Evolutionary conservation across 2,797 vertebrate species (phyloP), one percentile per base, ranked within the genome.

Genomic region (Peromyscus attwateri): DNA sequence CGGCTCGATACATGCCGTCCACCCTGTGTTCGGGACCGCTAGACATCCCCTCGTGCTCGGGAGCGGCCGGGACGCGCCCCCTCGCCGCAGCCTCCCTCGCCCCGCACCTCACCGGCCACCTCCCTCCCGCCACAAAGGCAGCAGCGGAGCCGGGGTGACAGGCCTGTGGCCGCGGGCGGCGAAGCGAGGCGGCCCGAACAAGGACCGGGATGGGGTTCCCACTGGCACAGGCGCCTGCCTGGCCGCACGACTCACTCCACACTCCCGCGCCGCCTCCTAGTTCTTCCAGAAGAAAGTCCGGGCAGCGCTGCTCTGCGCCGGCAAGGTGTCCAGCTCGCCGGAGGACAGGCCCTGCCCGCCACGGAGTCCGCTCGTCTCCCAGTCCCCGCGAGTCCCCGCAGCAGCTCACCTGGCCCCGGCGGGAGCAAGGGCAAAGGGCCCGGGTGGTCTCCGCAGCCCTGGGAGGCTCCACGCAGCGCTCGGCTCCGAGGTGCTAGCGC

Each of bases 111-210:
- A 46, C 10, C n/a, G 71, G 75, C 68, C 57, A 75, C 75, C 92
- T 29, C 19, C 91, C 97, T 93, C 96, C 97, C 88, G 97, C 97
- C 97, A 98, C 97, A 98, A 97, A 97, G 97, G 96, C 96, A 29
- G 92, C 40, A 66, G 64, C 6, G 17, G 71, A 81, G 52, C 88
- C 88, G n/a, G 37, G 89, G 95, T 97, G 97, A 97, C 97, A 96
- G 97, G 97, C 97, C 97, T 88, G 34, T 37, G 95, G 96, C 96
- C 97, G 79, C 94, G 9, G 70, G 55, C 34, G 57, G 19, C 60
- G 79, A n/a, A 84, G 76, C 37, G 13, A 66, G 82, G 92, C 57
- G 62, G 52, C 40, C 60, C 5, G 37, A 40, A 66, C 49, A 3
- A 25, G 13, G 46, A 14, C 85, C 8, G 34, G 79, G 64, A 52